phyloP scores from a whole-genome alignment of 2,113 vertebrate genomes.

The Lagopus leucura region DNA sequence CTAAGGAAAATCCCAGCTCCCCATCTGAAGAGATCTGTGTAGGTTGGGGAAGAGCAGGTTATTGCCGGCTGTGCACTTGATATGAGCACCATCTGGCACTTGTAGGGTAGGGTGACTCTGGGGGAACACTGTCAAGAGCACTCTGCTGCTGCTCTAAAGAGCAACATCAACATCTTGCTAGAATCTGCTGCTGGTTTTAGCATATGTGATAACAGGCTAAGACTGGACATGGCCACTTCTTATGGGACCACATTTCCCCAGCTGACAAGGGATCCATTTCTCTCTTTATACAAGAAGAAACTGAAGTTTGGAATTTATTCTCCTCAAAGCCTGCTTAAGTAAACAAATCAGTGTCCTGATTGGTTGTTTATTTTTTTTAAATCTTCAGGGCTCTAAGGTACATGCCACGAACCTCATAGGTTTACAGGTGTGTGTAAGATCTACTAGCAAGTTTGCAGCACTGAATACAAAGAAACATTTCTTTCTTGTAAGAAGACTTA shows the following conservation, averaged over 20 bases:
- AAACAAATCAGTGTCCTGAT: background rate
- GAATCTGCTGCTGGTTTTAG: constrained; percentile 27
- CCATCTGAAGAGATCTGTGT: background rate
- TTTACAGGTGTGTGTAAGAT: background rate
- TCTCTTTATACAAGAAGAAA: background rate
- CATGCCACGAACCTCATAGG: background rate
- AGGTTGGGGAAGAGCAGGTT: background rate
- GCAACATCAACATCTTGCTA: constrained; percentile 36
- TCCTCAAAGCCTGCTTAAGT: background rate
- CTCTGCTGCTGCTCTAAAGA: constrained; percentile 49
- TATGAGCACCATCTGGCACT: constrained; percentile 59
- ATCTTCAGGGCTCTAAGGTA: background rate
- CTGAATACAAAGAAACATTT: background rate
- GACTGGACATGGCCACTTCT: background rate
- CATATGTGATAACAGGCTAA: constrained; percentile 19
- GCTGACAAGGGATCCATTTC: background rate
- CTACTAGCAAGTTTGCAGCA: background rate
- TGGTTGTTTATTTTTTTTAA: background rate
- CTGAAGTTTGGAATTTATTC: background rate
- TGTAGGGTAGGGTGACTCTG: constrained; percentile 36
- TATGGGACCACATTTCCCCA: background rate
- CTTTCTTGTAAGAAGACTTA: background rate
- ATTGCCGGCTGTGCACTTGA: background rate
- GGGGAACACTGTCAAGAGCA: constrained; percentile 64
- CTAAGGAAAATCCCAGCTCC: constrained; percentile 18